Percentiles rank a stretch among this genome's conserved stretches.
Evolutionary conservation across 2,113 vertebrate species (phyloP).

Genomic region (Cololabis saira): DNA sequence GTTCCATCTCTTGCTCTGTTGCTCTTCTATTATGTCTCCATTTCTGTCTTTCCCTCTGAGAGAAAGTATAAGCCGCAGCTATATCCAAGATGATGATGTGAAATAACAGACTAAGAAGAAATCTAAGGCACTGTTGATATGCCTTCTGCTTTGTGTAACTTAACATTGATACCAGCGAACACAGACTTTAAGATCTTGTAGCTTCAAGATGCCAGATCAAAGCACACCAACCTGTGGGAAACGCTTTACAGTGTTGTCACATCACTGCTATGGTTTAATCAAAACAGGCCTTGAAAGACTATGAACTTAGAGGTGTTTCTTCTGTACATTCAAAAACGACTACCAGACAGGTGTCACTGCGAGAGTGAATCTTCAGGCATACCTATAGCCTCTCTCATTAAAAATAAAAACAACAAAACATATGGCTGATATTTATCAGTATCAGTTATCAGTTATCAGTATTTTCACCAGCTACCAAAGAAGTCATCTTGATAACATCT

Average conservation of each 20-base stretch:
- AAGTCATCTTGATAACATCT: background rate
- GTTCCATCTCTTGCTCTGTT: too few relatives aligned
- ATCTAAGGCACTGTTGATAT: too few relatives aligned
- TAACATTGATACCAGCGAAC: background rate
- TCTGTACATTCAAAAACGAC: background rate
- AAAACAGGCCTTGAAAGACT: background rate
- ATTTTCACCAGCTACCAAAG: too few relatives aligned
- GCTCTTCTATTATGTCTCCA: too few relatives aligned
- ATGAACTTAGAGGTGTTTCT: background rate
- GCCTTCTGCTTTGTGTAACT: background rate
- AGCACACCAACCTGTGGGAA: constrained; percentile 3
- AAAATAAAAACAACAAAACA: too few relatives aligned
- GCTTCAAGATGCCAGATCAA: background rate
- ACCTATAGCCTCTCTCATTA: too few relatives aligned
- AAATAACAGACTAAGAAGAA: too few relatives aligned
- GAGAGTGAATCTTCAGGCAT: background rate
- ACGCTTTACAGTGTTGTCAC: background rate
- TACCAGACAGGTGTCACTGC: background rate
- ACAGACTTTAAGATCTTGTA: background rate
- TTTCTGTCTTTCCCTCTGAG: too few relatives aligned
- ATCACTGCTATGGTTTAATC: background rate
- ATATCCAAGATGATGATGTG: too few relatives aligned
- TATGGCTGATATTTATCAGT: too few relatives aligned
- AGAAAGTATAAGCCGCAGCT: too few relatives aligned
- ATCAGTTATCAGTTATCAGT: too few relatives aligned